These are phyloP conservation scores for Sterna hirundo DNA, from an alignment of 2,113 vertebrate species.

Conservation along the genomic window DNA sequence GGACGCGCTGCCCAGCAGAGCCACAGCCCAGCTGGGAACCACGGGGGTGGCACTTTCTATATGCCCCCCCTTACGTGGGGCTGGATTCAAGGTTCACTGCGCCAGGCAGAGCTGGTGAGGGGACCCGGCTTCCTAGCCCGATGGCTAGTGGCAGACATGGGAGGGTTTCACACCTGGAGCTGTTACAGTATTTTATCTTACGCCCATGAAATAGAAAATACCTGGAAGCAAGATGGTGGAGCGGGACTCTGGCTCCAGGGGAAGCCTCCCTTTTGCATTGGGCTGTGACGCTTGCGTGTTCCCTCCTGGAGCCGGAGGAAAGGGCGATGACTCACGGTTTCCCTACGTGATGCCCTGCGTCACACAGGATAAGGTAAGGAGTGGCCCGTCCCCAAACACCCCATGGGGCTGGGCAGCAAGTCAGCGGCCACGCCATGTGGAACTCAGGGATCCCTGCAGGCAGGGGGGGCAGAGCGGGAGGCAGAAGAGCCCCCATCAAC, in stretches of 20 bases:
- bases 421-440: accelerated
- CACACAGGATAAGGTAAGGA: background rate
- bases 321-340: background rate
- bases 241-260: accelerated
- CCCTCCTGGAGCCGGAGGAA: background rate
- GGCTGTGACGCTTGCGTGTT: accelerated
- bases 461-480: background rate
- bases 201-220: background rate
- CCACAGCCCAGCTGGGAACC: accelerated
- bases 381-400: background rate
- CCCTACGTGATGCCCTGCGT: background rate
- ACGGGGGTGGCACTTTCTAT: background rate
- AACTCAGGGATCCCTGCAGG: background rate
- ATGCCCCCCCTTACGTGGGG: background rate
- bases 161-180: background rate
- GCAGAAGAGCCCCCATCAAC: accelerated
- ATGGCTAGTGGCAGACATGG: accelerated
- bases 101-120: background rate
- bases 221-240: background rate
- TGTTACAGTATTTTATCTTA: background rate
- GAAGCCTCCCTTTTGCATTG: accelerated
- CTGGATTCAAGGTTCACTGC: background rate
- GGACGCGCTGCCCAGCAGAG: accelerated
- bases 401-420: background rate
- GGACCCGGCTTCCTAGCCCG: background rate